Base-by-base conservation (phyloP, 2,888 invertebrate genomes). In the Pandemis cinnamomeana region DNA sequence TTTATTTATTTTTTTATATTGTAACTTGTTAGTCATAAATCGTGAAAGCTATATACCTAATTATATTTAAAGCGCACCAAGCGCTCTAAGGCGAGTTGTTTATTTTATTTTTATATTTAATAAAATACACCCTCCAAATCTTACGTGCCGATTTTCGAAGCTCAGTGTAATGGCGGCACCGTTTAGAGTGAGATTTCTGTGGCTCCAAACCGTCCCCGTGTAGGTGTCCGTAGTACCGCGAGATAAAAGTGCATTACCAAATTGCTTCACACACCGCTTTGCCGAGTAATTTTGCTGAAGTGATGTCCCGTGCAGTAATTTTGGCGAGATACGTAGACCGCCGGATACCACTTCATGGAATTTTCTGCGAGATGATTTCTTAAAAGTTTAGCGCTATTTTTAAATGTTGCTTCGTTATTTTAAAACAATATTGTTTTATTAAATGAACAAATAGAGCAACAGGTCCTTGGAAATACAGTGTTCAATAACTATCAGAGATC, bases 231-330 rank as follows among this genome's bases (percentile, higher is more conserved):
- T 11, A 55, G 76, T 75, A 67, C 76, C 78, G 71, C 79, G 84
- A 64, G 82, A 86, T 86, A 87, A 88, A 90, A 90, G 84, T 89
- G 89, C 89, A 91, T 91, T 91, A 90, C 86, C 80, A 86, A 90
- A 90, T 91, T 89, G 88, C 88, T 88, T 84, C 82, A 85, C 87
- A 86, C 83, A 80, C 83, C 82, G 82, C 86, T 87, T 86, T 86
- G 81, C 79, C 73, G 80, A 84, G 83, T 86, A 84, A 85, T 85
- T 85, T 84, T 81, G 79, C 81, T 79, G 79, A 82, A 87, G 83
- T 84, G 86, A 85, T 81, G 81, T 78, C 76, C 76, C 76, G 77
- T 71, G 77, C 79, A 79, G 81, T 82, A 82, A 82, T 85, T 82
- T 84, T 81, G 79, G 82, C 79, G 78, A 72, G 77, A 81, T 77